These are phyloP conservation scores for Pardosa pseudoannulata DNA, from an alignment of 2,888 invertebrate species.

Conservation along the genomic window DNA sequence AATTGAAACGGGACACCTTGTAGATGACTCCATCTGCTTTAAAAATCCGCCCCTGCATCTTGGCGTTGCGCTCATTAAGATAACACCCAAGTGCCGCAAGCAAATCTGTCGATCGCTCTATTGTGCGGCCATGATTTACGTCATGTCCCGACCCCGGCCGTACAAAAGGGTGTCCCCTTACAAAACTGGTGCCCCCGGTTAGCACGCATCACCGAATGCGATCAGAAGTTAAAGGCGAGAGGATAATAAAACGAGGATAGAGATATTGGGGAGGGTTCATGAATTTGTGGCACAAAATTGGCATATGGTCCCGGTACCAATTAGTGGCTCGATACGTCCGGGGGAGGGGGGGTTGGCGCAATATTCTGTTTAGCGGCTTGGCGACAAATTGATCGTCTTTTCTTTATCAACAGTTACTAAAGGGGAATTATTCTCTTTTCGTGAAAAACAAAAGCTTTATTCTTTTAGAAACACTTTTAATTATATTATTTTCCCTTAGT, in stretches of 20 bases:
- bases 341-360: not conserved
- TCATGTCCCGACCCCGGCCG: conserved; percentile 16
- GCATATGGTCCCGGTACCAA: conserved; percentile 66
- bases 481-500: no score
- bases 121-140: conserved; percentile 68
- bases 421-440: no score
- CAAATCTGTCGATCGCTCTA: conserved; percentile 29
- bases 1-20: conserved; percentile 43
- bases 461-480: no score
- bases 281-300: conserved; percentile 65
- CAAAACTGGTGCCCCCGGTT: conserved; percentile 19
- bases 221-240: conserved; percentile 57
- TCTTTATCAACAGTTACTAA: no score
- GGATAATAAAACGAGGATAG: conserved; percentile 47
- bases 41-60: conserved; percentile 37
- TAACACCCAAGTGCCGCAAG: conserved; percentile 64
- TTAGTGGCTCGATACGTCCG: conserved; percentile 27
- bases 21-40: conserved; percentile 38
- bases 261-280: conserved; percentile 48
- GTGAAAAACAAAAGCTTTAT: no score
- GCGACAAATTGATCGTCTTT: no score
- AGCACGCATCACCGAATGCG: conserved; percentile 10
- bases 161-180: conserved; percentile 44
- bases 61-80: conserved; percentile 47
- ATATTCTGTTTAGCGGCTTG: not conserved